These are phyloP conservation scores for Climacteris rufus DNA, from an alignment of 2,113 vertebrate genomes.

Conservation along the genomic window DNA sequence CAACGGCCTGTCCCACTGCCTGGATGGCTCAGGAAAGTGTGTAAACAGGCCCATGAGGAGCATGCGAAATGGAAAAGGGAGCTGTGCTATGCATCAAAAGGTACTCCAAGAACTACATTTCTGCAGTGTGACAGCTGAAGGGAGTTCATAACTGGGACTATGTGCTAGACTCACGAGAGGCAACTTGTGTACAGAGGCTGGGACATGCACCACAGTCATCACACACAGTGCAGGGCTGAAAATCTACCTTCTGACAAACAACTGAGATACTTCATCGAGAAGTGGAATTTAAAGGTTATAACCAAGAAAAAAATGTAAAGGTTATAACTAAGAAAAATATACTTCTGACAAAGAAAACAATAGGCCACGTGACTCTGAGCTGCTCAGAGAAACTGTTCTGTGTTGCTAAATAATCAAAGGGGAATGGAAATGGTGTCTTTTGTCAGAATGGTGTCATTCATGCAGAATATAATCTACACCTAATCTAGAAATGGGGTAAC, in stretches of 20 bases:
- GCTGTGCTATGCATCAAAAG: rapidly evolving
- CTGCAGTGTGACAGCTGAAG: neutral
- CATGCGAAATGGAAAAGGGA: neutral
- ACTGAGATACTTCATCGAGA: neutral
- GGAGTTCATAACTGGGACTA: neutral
- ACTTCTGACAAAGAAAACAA: neutral
- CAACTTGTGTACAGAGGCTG: neutral
- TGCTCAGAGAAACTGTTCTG: neutral
- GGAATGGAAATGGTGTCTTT: neutral
- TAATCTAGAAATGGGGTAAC: neutral
- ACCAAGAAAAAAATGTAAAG: neutral
- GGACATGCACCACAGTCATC: neutral
- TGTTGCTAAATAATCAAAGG: neutral
- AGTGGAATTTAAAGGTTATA: neutral
- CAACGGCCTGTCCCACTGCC: neutral
- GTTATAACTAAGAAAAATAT: neutral
- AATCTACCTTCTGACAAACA: neutral
- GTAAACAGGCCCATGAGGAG: neutral
- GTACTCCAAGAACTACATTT: neutral
- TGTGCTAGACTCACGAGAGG: neutral
- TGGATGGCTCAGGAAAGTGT: neutral
- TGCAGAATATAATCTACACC: too few relatives aligned
- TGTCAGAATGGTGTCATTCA: too few relatives aligned
- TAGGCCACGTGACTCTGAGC: neutral
- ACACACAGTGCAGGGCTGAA: neutral